Evolutionary conservation across 2,113 vertebrate species (phyloP).

Genomic region (Puffinus mauretanicus): DNA sequence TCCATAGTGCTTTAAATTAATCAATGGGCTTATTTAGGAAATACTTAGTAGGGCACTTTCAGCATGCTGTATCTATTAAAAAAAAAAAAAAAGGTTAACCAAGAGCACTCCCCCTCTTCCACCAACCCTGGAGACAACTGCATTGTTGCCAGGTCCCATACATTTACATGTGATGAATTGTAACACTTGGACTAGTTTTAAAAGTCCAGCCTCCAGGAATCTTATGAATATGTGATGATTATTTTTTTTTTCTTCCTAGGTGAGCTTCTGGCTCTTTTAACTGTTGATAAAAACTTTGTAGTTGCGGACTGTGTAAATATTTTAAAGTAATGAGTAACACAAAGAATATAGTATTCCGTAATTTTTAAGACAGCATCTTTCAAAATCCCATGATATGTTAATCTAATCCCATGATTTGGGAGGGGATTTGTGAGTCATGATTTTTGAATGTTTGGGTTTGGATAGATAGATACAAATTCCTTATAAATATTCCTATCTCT

Average conservation of each 20-base stretch:
- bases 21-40: background rate
- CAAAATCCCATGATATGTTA: conserved; percentile 41
- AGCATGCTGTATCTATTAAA: background rate
- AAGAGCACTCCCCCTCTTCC: background rate
- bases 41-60: conserved; percentile 1
- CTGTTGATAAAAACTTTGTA: background rate
- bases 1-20: background rate
- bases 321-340: background rate
- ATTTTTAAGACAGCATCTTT: background rate
- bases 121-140: conserved; percentile 32
- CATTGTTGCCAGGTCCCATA: conserved; percentile 56
- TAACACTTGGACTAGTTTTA: conserved; percentile 54
- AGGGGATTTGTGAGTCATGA: conserved; percentile 36
- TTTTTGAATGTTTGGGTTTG: conserved; percentile 55
- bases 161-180: conserved; percentile 64
- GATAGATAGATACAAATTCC: conserved; percentile 11
- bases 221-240: conserved; percentile 35
- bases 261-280: conserved; percentile 25
- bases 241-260: background rate
- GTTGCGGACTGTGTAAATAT: background rate
- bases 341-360: background rate
- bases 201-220: conserved; percentile 44
- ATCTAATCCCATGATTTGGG: conserved; percentile 53
- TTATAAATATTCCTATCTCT: conserved; percentile 31
- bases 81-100: conserved; percentile 16